These are phyloP conservation scores for Pristionchus japonicus DNA, from an alignment of 2,888 invertebrate species.

Conservation along the genomic window DNA sequence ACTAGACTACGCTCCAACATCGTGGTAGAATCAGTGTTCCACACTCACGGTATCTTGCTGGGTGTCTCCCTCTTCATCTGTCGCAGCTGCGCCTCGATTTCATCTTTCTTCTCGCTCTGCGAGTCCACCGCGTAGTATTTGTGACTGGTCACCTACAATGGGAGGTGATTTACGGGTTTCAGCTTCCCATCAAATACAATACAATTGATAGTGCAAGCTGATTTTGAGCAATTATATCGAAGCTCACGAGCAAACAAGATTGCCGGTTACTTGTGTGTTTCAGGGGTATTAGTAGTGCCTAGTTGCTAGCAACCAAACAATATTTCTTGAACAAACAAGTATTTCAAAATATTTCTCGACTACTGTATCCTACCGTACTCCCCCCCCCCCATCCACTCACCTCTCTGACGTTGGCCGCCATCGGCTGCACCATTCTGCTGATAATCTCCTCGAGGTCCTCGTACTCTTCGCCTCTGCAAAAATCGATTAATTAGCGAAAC, in stretches of 20 bases:
- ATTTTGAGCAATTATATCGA: too few relatives aligned
- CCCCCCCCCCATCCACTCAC: constrained; percentile 79
- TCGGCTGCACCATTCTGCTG: constrained; percentile 93
- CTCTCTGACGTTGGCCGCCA: constrained; percentile 94
- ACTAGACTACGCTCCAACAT: too few relatives aligned
- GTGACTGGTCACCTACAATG: constrained; percentile 11
- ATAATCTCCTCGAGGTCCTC: constrained; percentile 99
- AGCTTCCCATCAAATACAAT: too few relatives aligned
- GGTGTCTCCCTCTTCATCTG: constrained; percentile 87
- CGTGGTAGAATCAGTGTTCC: background rate
- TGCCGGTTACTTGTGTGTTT: too few relatives aligned
- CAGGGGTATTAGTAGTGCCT: too few relatives aligned
- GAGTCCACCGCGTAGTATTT: constrained; percentile 9
- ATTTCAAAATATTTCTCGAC: too few relatives aligned
- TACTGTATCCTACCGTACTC: background rate
- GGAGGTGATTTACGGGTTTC: background rate
- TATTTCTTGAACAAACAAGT: too few relatives aligned
- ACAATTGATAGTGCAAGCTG: too few relatives aligned
- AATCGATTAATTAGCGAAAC: background rate
- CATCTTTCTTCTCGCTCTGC: constrained; percentile 87
- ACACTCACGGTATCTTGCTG: constrained; percentile 72
- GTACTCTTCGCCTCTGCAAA: constrained; percentile 82
- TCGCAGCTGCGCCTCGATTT: constrained; percentile 77
- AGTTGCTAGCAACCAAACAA: too few relatives aligned
- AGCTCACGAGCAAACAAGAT: too few relatives aligned